These are phyloP conservation scores for Mus caroli DNA, from an alignment of 2,797 vertebrate genomes.

Conservation along the genomic window DNA sequence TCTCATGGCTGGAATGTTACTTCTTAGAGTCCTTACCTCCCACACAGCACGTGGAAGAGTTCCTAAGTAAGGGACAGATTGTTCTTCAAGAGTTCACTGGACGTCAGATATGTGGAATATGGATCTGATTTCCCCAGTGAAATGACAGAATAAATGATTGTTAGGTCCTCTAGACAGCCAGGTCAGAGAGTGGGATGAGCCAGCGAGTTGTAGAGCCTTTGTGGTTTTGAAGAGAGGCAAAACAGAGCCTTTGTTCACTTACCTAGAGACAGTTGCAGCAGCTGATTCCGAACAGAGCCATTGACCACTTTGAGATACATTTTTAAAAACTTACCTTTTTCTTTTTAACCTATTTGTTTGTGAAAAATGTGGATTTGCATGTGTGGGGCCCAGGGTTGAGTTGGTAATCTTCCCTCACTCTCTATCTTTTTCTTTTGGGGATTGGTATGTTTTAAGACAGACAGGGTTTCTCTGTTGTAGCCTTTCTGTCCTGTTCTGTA, in stretches of 20 bases:
- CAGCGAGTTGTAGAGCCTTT: neutral
- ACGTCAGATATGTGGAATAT: slow-evolving; percentile 37
- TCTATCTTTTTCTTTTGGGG: too few species aligned
- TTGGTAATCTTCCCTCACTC: neutral
- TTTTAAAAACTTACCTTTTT: neutral
- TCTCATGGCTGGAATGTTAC: neutral
- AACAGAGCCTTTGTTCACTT: neutral
- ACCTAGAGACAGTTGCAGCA: neutral
- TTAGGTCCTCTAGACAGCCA: slow-evolving; percentile 23
- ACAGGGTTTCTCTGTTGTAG: neutral
- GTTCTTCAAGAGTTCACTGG: slow-evolving; percentile 39
- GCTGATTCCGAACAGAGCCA: neutral
- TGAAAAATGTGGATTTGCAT: neutral
- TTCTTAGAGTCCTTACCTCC: slow-evolving; percentile 49
- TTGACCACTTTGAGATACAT: slow-evolving; percentile 30
- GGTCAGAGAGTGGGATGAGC: neutral
- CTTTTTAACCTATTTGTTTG: neutral
- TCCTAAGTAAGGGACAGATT: neutral
- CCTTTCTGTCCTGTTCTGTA: neutral
- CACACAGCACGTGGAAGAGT: neutral
- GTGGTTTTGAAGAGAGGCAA: slow-evolving; percentile 22
- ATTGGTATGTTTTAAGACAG: neutral
- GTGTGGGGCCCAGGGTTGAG: neutral
- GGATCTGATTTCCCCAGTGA: slow-evolving; percentile 47
- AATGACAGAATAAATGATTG: neutral